phyloP scores from a whole-genome alignment of 2,888 invertebrate species.

The Drepanosiphum platanoidis region DNA sequence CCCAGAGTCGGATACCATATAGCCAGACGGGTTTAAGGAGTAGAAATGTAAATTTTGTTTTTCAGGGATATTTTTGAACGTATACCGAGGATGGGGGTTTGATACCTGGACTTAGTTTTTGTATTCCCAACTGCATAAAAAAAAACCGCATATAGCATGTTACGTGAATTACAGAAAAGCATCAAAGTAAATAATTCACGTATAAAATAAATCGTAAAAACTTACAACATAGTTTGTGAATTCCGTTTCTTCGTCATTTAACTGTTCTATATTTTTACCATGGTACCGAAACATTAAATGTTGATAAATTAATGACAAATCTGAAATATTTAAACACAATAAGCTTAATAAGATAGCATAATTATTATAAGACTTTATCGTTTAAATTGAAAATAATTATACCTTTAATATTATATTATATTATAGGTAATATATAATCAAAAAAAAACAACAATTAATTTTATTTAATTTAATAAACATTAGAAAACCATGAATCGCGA shows the following conservation, averaged over 20 bases:
- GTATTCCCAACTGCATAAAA: not conserved
- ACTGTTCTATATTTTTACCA: constrained; percentile 21
- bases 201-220: not conserved
- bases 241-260: constrained; percentile 30
- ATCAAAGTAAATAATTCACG: not conserved
- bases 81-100: too few species aligned
- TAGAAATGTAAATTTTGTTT: too few species aligned
- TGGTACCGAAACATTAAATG: not conserved
- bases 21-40: too few species aligned
- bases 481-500: too few species aligned
- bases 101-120: not conserved
- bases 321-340: constrained; percentile 8
- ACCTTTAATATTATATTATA: too few species aligned
- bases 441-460: too few species aligned
- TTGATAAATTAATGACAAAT: constrained; percentile 24
- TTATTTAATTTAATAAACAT: too few species aligned
- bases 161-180: not conserved
- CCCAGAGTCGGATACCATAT: too few species aligned
- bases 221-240: not conserved
- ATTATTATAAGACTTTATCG: not conserved
- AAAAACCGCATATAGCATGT: not conserved
- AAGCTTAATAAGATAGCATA: not conserved
- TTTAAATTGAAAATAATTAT: too few species aligned
- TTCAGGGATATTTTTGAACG: not conserved
- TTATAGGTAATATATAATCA: too few species aligned